Base-by-base conservation (phyloP, 2,888 invertebrate genomes). In the Andrena marginata region DNA sequence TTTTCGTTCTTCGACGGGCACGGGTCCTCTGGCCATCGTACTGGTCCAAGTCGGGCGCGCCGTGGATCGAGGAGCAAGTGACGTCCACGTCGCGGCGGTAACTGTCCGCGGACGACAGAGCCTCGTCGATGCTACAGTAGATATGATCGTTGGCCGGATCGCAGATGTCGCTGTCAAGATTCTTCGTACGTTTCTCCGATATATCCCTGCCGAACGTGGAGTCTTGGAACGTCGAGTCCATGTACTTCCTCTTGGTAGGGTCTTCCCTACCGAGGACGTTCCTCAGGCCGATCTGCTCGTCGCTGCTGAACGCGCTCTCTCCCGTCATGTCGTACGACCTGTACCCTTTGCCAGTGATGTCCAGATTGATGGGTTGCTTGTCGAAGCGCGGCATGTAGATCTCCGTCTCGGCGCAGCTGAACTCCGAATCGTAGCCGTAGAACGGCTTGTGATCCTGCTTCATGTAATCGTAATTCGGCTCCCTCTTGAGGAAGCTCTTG, bases 121-220 rank as follows among this genome's bases (percentile, higher is more conserved):
- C 95, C 86, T 96, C 96, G 88, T 96, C 96, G 93, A 96, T 96
- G 92, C 95, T 96, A 92, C 94, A 93, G 80, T 94, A 94, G 51
- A 93, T 89, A 77, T 93, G 94, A 69, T 94, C 93, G 73, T 89
- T 90, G 0, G 75, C 20, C 42, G 87, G 75, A 7, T 90, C 90
- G 54, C 77, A 80, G 67, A 70, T 84, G 63, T 90, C 86, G 48
- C 59, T 20, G 42, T 84, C 85, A 42, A 89, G 70, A 59, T 82
- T 87, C 77, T 86, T 89, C 2, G 87, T 82, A 4, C 88, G 89
- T 75, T 91, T 91, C 33, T 90, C 89, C 13, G 87, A 86, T 2
- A 87, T 77, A 59, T 87, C 84, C 49, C 81, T 80, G 16, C 60
- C 79, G 51, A 85, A 87, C n/a, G 88, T 77, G 1, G 83, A 79